Evolutionary conservation across 1,140 invertebrate genomes (phyloP), one percentile per base, ranked within the genome.

Genomic region (Leptopilina clavipes): DNA sequence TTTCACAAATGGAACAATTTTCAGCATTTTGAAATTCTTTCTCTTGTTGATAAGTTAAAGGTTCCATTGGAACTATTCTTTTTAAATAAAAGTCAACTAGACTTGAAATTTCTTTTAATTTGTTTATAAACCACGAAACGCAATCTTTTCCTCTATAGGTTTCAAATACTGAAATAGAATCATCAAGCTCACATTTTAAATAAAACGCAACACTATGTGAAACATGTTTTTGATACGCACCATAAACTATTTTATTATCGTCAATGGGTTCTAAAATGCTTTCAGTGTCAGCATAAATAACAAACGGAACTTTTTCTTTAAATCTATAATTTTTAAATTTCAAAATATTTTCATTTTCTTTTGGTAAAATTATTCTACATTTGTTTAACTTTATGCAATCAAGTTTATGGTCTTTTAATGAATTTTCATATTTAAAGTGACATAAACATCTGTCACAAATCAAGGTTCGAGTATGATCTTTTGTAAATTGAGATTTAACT

Each of bases 171-270:
- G 83, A 85, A 17, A 85, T 40, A 19, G 76, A 77, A 76, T 87
- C 83, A 81, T 89, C 81, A 79, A 78, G 86, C 31, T 76, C 80
- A 80, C 86, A 88, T 77, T 86, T 84, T 9, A 87, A 73, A 77
- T 87, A 87, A 76, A 85, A 86, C 14, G 79, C 86, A 17, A 73
- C 45, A 31, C 72, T 79, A 40, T 71, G 54, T 71, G 70, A 48
- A 18, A 72, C 40, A 65, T 77, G 75, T 75, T 79, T 79, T 78
- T 72, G 78, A 40, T 71, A 79, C 74, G 79, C 82, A 17, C 71
- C 76, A 19, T 19, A 54, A 12, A 45, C 43, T 44, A 44, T 44
- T 44, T 44, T 44, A 44, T 17, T 25, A 54, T n/a, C 6, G 48
- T 72, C 22, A 44, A 44, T 12, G 43, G 11, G 19, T 52, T 70